Percentiles rank a stretch among this genome's conserved stretches.
phyloP scores from a whole-genome alignment of 2,888 invertebrate genomes.

The Rhopalosiphum nymphaeae region DNA sequence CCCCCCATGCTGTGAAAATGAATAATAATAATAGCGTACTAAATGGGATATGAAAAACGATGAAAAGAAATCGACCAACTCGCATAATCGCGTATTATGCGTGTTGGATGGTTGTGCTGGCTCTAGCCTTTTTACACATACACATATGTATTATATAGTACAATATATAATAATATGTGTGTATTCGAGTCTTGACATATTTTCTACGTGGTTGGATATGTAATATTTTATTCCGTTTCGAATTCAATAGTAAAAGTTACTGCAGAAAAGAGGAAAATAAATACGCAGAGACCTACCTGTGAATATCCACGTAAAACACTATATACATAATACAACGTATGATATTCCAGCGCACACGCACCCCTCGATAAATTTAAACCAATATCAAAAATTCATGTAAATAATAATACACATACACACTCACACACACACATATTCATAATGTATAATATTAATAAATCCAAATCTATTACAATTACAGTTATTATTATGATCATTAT shows the following conservation, averaged over 20 bases:
- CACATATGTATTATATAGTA: background rate
- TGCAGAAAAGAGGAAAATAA: slow-evolving; percentile 9
- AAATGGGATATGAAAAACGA: slow-evolving; percentile 22
- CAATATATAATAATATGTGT: background rate
- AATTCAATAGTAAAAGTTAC: background rate
- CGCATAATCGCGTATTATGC: slow-evolving; percentile 3
- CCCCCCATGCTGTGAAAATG: slow-evolving; percentile 43
- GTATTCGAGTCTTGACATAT: slow-evolving; percentile 18
- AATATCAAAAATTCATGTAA: background rate
- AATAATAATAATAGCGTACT: slow-evolving; percentile 34
- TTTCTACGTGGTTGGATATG: slow-evolving; percentile 26
- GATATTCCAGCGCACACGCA: background rate
- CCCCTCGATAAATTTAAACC: background rate
- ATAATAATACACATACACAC: background rate
- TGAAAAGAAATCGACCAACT: slow-evolving; percentile 42
- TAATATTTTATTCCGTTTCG: slow-evolving; percentile 30
- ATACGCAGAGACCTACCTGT: background rate
- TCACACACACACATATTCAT: background rate
- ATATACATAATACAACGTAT: background rate
- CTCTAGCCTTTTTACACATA: slow-evolving; percentile 13
- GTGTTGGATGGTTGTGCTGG: background rate
- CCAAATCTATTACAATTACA: background rate
- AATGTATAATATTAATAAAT: background rate
- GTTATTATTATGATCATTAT: background rate
- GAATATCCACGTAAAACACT: background rate